These are phyloP conservation scores for Proales similis DNA, from an alignment of 1,140 invertebrate species.

Conservation along the genomic window DNA sequence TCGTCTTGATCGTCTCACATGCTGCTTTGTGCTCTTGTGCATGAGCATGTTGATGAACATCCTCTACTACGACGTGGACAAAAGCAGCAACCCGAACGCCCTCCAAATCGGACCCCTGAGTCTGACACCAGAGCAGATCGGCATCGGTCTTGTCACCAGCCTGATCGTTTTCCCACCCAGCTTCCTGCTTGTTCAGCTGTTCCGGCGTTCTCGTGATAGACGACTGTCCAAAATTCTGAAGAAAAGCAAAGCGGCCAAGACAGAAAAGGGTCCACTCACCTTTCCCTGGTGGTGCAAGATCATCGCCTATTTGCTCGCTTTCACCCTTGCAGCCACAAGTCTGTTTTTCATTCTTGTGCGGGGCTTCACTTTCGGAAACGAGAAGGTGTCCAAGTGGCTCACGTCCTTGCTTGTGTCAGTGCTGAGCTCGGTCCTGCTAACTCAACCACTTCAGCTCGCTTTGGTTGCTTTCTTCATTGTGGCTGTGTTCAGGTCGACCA, in stretches of 20 bases:
- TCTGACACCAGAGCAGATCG: constrained; percentile 22
- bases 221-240: not conserved
- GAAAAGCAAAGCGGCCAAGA: not conserved
- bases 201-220: not conserved
- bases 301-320: constrained; percentile 3
- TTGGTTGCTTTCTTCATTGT: constrained; percentile 55
- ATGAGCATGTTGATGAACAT: constrained; percentile 38
- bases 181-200: constrained; percentile 17
- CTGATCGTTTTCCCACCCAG: constrained; percentile 10
- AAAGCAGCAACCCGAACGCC: not conserved
- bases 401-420: constrained; percentile 21
- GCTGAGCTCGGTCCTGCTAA: constrained; percentile 6
- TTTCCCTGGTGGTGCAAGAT: constrained; percentile 41
- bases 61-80: constrained; percentile 30
- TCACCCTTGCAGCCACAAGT: not conserved
- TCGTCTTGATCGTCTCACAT: constrained; percentile 32
- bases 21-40: constrained; percentile 31
- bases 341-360: constrained; percentile 11
- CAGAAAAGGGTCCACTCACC: constrained; percentile 41
- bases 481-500: constrained; percentile 54
- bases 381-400: constrained; percentile 31
- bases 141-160: constrained; percentile 12
- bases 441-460: constrained; percentile 41
- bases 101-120: not conserved
- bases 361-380: constrained; percentile 28